phyloP scores from a whole-genome alignment of 1,140 invertebrate species.

The Copidosoma floridanum region DNA sequence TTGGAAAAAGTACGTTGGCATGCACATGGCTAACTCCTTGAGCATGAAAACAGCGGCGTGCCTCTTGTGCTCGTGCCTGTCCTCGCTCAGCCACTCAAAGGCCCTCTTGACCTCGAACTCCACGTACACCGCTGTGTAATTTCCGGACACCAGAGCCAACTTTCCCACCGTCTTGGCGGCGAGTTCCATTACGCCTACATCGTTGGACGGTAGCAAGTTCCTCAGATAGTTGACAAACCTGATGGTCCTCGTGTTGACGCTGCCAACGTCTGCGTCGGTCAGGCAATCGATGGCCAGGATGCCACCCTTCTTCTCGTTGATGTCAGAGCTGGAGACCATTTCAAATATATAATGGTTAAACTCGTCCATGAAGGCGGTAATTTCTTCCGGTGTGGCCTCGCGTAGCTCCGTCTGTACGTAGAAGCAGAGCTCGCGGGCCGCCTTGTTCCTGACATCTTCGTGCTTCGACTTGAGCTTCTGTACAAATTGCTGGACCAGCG shows the following conservation, averaged over 20 bases:
- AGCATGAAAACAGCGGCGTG: slow-evolving; percentile 91
- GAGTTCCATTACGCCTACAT: slow-evolving; percentile 91
- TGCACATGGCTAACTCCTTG: slow-evolving; percentile 90
- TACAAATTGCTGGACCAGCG: slow-evolving; percentile 77
- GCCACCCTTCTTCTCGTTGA: slow-evolving; percentile 93
- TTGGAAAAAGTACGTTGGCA: slow-evolving; percentile 98
- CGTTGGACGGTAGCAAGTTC: slow-evolving; percentile 84
- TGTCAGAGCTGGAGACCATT: slow-evolving; percentile 90
- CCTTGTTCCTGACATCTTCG: slow-evolving; percentile 79
- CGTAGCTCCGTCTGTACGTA: slow-evolving; percentile 91
- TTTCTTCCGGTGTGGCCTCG: slow-evolving; percentile 88
- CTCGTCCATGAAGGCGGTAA: slow-evolving; percentile 87
- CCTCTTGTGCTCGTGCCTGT: slow-evolving; percentile 84
- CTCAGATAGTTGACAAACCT: slow-evolving; percentile 91
- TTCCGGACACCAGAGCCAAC: slow-evolving; percentile 86
- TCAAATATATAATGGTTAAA: slow-evolving; percentile 95
- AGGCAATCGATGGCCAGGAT: slow-evolving; percentile 92
- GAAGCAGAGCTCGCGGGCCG: slow-evolving; percentile 82
- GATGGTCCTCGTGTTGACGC: slow-evolving; percentile 84
- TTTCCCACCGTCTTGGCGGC: slow-evolving; percentile 93
- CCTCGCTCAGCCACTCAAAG: slow-evolving; percentile 88
- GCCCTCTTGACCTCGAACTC: slow-evolving; percentile 94
- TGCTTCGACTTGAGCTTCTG: slow-evolving; percentile 83
- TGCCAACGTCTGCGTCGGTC: slow-evolving; percentile 89
- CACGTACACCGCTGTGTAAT: slow-evolving; percentile 91